Evolutionary conservation across 2,113 vertebrate genomes (phyloP), one percentile per base, ranked within the genome.

Genomic region (Cebidichthys violaceus): DNA sequence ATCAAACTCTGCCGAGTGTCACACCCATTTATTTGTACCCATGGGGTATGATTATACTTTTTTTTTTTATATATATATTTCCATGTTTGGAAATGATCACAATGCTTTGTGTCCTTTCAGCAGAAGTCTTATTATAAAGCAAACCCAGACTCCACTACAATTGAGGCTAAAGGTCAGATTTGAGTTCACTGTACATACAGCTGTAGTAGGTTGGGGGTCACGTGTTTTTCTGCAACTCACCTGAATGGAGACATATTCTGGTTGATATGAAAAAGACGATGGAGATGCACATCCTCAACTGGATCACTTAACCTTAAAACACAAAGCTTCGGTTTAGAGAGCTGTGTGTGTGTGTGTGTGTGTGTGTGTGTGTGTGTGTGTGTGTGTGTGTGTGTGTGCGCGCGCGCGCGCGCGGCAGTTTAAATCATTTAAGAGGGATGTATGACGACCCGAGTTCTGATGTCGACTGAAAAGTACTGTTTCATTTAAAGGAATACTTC

Each of bases 21-120:
- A 71, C 15, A 41, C 1, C 22, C 59, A n/a, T 88, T 76, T 73
- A 67, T 78, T 86, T 86, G 75, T 90, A 93, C 91, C 93, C 92
- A 86, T 70, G 11, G 91, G 91, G 89, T 90, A 92, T 81, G 45
- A 65, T 75, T 60, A 52, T 72, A 57, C 18, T 55, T 13, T 50
- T 2, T 9, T 35, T n/a, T n/a, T n/a, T n/a, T n/a, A n/a, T n/a
- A n/a, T n/a, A n/a, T 6, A 47, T 4, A 75, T 81, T 87, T 50
- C 85, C 85, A 71, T 57, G 7, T 68, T 84, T 76, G 83, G 73
- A 88, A 86, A 83, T 60, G 9, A 24, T 60, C 22, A 24, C n/a
- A 11, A 61, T 64, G 7, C 6, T 57, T 15, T 24, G 17, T 22
- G 33, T 22, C 6, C 20, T 55, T 41, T 70, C n/a, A 33, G 61